Base-by-base conservation (phyloP, 2,113 vertebrate species). In the Anas platyrhynchos region DNA sequence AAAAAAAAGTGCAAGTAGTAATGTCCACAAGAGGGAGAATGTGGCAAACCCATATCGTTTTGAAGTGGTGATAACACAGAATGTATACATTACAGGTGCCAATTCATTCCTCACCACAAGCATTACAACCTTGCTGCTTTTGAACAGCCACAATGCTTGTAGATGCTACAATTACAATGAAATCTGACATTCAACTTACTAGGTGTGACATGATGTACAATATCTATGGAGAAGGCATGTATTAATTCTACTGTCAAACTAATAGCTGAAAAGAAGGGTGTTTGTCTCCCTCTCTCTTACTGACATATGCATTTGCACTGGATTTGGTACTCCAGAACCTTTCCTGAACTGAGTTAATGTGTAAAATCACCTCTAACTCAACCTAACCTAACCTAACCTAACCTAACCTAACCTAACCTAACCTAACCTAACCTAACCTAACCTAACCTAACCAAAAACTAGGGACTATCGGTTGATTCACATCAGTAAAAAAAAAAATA, bases 261-360 rank as follows among this genome's bases (percentile, higher is more conserved):
- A 46, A 16, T 31, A 48, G 17, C 21, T 50, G 38, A 43, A 61
- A 61, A 79, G 7, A 10, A 36, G 7, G 11, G 46, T 7, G 3
- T 3, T 22, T 18, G 52, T 36, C 41, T 86, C 29, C 18, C 20
- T 75, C 3, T 6, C 16, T 79, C 13, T 27, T 58, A 12, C n/a
- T 48, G n/a, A 26, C 8, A 36, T 15, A 18, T 0, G 0, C 11
- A 5, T 12, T 52, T 69, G 32, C 62, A 36, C 2, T 2, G 18
- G 9, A 20, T 76, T 72, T 54, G 13, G 9, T 76, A 17, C 22
- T 10, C 23, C 36, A 44, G 11, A 58, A 34, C 23, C 6, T 54
- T 46, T 71, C 31, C 22, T 62, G 5, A 14, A 29, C 43, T 41
- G 34, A 62, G 7, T 38, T 25, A 78, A 20, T 5, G n/a, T 14